These are phyloP conservation scores for Cecropterus lyciades DNA, from an alignment of 1,140 invertebrate species.

Conservation along the genomic window DNA sequence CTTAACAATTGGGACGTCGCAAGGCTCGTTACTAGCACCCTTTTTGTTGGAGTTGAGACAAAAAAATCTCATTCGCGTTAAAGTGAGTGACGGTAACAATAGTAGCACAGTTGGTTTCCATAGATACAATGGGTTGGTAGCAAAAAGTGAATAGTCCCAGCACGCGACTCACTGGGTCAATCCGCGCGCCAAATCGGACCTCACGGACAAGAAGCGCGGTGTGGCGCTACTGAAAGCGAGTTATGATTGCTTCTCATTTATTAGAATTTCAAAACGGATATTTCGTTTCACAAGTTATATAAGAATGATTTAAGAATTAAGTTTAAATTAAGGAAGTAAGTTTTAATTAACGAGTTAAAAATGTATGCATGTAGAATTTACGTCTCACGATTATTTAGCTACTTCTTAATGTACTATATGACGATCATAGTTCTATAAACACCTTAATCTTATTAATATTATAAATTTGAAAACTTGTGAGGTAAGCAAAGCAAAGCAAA, in stretches of 20 bases:
- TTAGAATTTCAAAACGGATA: neutral
- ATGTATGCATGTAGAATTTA: too few species aligned
- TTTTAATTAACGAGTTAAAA: too few species aligned
- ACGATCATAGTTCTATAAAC: too few species aligned
- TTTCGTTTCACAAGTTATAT: neutral
- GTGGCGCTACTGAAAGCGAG: neutral
- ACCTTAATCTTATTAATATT: too few species aligned
- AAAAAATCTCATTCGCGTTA: neutral
- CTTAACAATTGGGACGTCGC: neutral
- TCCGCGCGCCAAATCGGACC: slow-evolving; percentile 8
- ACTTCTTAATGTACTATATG: too few species aligned
- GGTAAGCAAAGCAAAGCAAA: too few species aligned
- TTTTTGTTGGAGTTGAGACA: neutral
- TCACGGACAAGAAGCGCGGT: neutral
- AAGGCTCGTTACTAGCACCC: slow-evolving; percentile 1
- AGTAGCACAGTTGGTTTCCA: neutral
- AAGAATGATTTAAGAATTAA: too few species aligned
- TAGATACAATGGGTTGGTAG: neutral
- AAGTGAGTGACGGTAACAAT: slow-evolving; percentile 6
- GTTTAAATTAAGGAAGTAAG: too few species aligned
- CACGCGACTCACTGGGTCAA: slow-evolving; percentile 19
- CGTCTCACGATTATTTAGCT: too few species aligned
- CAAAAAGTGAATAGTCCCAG: slow-evolving; percentile 17
- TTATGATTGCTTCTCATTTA: slow-evolving; percentile 5
- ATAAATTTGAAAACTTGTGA: too few species aligned